phyloP scores from a whole-genome alignment of 1,140 invertebrate species.

The Metopolophium dirhodum region DNA sequence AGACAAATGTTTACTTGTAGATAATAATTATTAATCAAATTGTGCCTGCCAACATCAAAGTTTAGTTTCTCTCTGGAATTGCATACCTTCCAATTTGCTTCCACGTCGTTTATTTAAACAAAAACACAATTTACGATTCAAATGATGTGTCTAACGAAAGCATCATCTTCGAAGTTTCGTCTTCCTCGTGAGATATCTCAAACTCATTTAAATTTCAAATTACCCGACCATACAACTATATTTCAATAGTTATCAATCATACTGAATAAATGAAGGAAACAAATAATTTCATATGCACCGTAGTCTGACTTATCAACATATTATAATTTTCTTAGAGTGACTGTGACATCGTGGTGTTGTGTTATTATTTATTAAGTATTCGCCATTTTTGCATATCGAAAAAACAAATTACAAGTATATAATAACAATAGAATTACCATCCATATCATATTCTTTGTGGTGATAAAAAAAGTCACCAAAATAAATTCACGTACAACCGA shows the following conservation, averaged over 20 bases:
- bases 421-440: not conserved
- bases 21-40: constrained; percentile 44
- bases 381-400: not conserved
- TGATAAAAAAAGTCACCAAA: too few relatives aligned
- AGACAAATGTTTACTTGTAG: not conserved
- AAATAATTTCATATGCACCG: not conserved
- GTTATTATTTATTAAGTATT: not conserved
- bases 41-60: constrained; percentile 23
- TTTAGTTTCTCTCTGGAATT: not conserved
- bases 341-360: not conserved
- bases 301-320: not conserved
- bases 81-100: constrained; percentile 43
- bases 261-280: constrained; percentile 23
- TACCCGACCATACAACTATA: not conserved
- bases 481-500: not conserved
- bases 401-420: not conserved
- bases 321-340: not conserved
- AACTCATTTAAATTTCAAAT: constrained; percentile 50
- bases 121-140: constrained; percentile 48
- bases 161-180: constrained; percentile 8
- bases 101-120: constrained; percentile 30
- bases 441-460: not conserved
- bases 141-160: constrained; percentile 29
- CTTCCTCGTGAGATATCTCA: not conserved
- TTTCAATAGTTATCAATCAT: constrained; percentile 43